Evolutionary conservation across 2,797 vertebrate species (phyloP).

Genomic region (Synaphobranchus kaupii): DNA sequence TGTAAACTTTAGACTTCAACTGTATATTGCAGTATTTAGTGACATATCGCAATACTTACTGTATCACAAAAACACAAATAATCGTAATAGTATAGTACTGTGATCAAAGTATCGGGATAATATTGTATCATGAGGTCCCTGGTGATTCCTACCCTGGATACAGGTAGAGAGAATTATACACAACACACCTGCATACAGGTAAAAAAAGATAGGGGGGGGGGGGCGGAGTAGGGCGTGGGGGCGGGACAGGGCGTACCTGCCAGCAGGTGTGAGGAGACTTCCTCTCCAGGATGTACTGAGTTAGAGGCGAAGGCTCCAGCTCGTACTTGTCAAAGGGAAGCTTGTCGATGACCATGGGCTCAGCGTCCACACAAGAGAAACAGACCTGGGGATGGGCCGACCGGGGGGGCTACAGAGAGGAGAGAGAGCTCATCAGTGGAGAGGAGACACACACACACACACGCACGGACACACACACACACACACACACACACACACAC

Average conservation of each 20-base stretch:
- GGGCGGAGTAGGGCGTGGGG: not conserved
- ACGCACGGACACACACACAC: not conserved
- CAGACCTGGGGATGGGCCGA: slow-evolving; percentile 90
- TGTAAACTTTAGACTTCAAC: too few relatives aligned
- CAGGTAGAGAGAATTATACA: not conserved
- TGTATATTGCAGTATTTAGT: too few relatives aligned
- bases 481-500: not conserved
- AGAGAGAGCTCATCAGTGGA: not conserved
- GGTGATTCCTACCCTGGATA: not conserved
- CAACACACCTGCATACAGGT: not conserved
- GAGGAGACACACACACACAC: not conserved
- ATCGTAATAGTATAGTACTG: too few relatives aligned
- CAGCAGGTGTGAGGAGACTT: slow-evolving; percentile 97
- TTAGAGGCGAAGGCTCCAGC: slow-evolving; percentile 94
- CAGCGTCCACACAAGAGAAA: slow-evolving; percentile 93
- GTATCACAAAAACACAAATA: too few relatives aligned
- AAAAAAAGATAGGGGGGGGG: not conserved
- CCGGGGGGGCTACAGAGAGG: slow-evolving; percentile 82
- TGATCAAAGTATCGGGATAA: too few relatives aligned
- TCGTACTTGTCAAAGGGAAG: slow-evolving; percentile 99
- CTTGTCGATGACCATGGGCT: slow-evolving; percentile 98
- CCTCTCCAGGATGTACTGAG: slow-evolving; percentile 92
- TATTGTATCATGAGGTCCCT: too few relatives aligned
- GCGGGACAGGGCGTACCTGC: slow-evolving; percentile 81
- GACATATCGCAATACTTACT: too few relatives aligned